Evolutionary conservation across 2,888 invertebrate genomes (phyloP).

Genomic region (Microchrysa polita): DNA sequence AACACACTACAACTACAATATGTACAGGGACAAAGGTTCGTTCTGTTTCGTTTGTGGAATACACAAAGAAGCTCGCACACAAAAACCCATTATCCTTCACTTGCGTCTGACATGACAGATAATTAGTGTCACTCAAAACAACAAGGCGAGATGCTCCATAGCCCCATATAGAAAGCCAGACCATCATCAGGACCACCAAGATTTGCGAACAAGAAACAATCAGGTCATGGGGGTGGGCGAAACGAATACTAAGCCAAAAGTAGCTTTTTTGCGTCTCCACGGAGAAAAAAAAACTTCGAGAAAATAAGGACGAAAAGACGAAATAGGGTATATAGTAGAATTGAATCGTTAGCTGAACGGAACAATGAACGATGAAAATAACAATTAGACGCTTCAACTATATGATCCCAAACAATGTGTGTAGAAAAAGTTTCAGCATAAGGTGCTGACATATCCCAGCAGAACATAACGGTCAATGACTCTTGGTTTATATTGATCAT

Average conservation of each 20-base stretch:
- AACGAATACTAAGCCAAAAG: conserved; percentile 31
- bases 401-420: neutral
- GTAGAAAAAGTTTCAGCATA: no score
- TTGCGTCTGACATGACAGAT: conserved; percentile 47
- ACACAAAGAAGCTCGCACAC: conserved; percentile 31
- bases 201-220: neutral
- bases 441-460: conserved; percentile 19
- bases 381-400: conserved; percentile 39
- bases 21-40: conserved; percentile 37
- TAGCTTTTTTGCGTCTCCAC: neutral
- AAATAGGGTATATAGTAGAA: neutral
- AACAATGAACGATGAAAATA: conserved; percentile 27
- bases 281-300: no score
- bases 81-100: conserved; percentile 43
- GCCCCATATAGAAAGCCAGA: neutral
- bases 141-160: conserved; percentile 7
- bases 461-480: conserved; percentile 11
- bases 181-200: neutral
- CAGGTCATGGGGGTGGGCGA: neutral
- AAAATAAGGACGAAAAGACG: no score
- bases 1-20: no score
- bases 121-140: conserved; percentile 46
- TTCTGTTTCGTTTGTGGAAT: conserved; percentile 5
- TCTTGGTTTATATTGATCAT: no score
- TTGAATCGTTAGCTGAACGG: neutral